These are phyloP conservation scores for Ceyx cyanopectus DNA, from an alignment of 2,113 vertebrate genomes.

Conservation along the genomic window DNA sequence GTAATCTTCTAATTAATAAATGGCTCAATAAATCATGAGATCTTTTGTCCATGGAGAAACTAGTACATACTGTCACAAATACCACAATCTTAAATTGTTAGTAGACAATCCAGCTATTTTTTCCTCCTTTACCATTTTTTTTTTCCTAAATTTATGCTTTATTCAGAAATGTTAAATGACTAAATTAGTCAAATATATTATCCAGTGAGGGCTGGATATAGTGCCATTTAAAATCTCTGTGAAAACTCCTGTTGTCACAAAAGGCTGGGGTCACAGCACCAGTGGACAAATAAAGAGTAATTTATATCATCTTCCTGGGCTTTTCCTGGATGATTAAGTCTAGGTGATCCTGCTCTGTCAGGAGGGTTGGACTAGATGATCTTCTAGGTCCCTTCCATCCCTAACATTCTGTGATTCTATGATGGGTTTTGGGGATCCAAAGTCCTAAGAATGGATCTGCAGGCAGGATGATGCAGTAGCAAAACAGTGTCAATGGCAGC, in stretches of 20 bases:
- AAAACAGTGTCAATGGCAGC: not conserved
- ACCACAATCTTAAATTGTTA: constrained; percentile 2
- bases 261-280: too few relatives aligned
- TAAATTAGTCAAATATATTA: constrained; percentile 20
- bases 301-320: too few relatives aligned
- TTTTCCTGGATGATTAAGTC: too few relatives aligned
- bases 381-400: too few relatives aligned
- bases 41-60: constrained; percentile 53
- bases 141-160: not conserved
- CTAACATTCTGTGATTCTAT: too few relatives aligned
- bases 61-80: constrained; percentile 48
- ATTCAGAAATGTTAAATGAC: constrained; percentile 13
- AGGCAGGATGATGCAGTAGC: not conserved
- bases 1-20: constrained; percentile 66
- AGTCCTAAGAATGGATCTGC: not conserved
- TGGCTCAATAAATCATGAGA: constrained; percentile 27
- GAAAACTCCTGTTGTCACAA: not conserved
- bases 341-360: too few relatives aligned
- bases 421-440: not conserved
- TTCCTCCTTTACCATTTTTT: not conserved
- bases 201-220: not conserved
- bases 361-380: too few relatives aligned
- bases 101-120: constrained; percentile 24
- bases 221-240: not conserved
- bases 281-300: too few relatives aligned